Evolutionary conservation across 2,113 vertebrate genomes (phyloP), one percentile per base, ranked within the genome.

Genomic region (Syngnathoides biaculeatus): DNA sequence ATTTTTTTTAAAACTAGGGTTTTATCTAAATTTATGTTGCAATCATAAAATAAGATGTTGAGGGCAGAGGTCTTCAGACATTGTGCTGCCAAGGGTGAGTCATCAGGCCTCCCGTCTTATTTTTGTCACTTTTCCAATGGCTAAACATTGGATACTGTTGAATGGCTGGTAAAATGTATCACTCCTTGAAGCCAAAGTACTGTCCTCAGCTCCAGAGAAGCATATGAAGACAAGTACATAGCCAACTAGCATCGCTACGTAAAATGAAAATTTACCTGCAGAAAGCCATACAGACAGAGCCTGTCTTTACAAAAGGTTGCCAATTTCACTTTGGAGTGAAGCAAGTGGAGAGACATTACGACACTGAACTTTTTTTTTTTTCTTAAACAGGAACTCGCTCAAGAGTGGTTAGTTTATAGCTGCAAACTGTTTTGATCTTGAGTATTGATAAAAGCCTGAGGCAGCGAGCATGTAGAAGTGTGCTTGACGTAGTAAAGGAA

Each of bases 401-500:
- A 65, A 80, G 27, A 50, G 74, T 79, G 74, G 62, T 62, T 79
- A 73, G 45, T 82, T 68, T 73, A 55, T 67, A 62, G 75, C 67
- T 70, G 50, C 63, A 71, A 72, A 77, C 65, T 75, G 38, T 60
- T 72, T 77, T 40, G 39, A 65, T 73, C 60, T 76, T 73, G 67
- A 74, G 76, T 77, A 78, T 75, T 13, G 39, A 61, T 39, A 60
- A 62, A 30, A 70, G 75, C 67, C 57, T 75, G 30, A 75, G 64
- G 55, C 75, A 67, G 67, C 73, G 75, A 80, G 76, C 79, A 77
- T 43, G 61, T 73, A 80, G 30, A 48, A 38, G 72, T 85, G 71
- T 83, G 84, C 83, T 85, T 85, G 69, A 76, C 64, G 71, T 71
- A 68, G 69, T 24, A 15, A 62, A 43, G n/a, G n/a, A 43, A 61